These are phyloP conservation scores for Lamellibrachia columna DNA, from an alignment of 2,888 invertebrate species.

Conservation along the genomic window DNA sequence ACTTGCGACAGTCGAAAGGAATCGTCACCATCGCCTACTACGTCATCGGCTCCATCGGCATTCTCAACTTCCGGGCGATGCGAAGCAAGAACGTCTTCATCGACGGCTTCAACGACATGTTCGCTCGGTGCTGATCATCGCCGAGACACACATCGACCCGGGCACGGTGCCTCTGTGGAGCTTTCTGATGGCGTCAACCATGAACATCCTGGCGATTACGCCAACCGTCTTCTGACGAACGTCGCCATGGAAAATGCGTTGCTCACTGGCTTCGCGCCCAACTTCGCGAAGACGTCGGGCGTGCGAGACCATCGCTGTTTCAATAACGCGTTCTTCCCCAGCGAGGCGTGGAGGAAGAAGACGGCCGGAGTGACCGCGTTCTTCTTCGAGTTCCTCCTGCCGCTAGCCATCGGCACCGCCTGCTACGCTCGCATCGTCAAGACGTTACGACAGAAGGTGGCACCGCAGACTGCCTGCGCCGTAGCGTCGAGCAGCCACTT, in stretches of 20 bases:
- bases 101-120: neutral
- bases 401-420: neutral
- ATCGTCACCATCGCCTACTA: neutral
- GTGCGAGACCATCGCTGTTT: neutral
- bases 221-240: neutral
- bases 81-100: slow-evolving; percentile 71
- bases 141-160: neutral
- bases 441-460: neutral
- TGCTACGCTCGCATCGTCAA: neutral
- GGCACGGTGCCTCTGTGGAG: neutral
- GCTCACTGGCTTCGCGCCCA: neutral
- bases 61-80: slow-evolving; percentile 76
- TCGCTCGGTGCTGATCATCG: neutral
- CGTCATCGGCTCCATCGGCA: neutral
- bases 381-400: neutral
- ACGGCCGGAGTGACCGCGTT: neutral
- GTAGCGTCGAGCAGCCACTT: neutral
- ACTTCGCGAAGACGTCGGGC: neutral
- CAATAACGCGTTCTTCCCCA: neutral
- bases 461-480: neutral
- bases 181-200: neutral
- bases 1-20: neutral
- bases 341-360: neutral
- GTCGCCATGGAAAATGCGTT: neutral
- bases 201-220: neutral